Evolutionary conservation across 35 echinoderm and acorn worm genomes (phyloP), one percentile per base, ranked within the genome.

Genomic region (Strongylocentrotus purpuratus): DNA sequence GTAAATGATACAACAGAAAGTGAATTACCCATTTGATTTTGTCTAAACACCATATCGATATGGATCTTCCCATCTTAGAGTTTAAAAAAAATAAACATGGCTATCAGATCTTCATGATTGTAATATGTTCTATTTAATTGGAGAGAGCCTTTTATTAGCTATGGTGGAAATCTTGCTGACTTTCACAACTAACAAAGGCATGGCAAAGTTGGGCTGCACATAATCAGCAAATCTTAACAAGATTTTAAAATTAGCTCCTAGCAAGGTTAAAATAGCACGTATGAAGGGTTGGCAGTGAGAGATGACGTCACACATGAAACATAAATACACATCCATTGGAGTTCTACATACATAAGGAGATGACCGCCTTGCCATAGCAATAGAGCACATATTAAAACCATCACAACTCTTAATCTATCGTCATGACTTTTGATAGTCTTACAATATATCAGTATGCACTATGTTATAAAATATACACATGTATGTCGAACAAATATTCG

Each of bases 401-500:
- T 78, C 65, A 78, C 65, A 78, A 28, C 25, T 22, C 65, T 78
- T 78, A 28, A 78, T 78, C 6, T 78, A 28, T 78, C 65, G 20
- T 78, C 4, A 8, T 78, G 65, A 78, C 25, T n/a, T 59, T 41
- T 41, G 35, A 41, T 41, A 41, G 15, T 55, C 65, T 28, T 28
- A 78, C 65, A 78, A 78, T 78, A 78, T 78, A 78, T 78, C 20
- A 78, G 65, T 78, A 78, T 78, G 20, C 65, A 78, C 65, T 78
- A 78, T 78, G 2, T 78, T 78, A 78, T 78, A 78, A 78, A 78
- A 78, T 78, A 78, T 78, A 78, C 65, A 78, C 65, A 78, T 78
- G 65, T 78, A 78, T 78, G 65, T 78, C 65, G 28, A 78, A 78
- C 25, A n/a, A 78, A 78, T 78, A 28, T 78, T 78, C 65, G 65